Evolutionary conservation across 2,888 invertebrate species (phyloP).

Genomic region (Macropis europaea): DNA sequence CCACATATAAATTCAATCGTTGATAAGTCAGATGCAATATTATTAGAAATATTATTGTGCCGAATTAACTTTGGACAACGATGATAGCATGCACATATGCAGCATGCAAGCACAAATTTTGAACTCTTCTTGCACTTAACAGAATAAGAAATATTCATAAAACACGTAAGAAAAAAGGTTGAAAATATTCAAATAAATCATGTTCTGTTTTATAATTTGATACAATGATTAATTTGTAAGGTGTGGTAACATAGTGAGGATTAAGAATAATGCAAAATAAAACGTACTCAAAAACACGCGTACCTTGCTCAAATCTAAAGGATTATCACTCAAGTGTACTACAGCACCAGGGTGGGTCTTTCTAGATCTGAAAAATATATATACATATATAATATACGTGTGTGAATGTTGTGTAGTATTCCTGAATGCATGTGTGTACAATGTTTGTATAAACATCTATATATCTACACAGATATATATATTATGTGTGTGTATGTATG

Average conservation of each 20-base stretch:
- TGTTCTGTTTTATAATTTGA: constrained; percentile 17
- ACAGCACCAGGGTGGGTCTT: constrained; percentile 98
- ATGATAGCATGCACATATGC: constrained; percentile 64
- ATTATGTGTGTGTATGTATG: background rate
- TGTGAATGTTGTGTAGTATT: constrained; percentile 9
- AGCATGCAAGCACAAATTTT: constrained; percentile 65
- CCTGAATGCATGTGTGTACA: constrained; percentile 3
- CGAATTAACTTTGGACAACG: constrained; percentile 45
- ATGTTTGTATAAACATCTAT: constrained; percentile 3
- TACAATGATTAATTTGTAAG: constrained; percentile 27
- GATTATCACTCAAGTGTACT: constrained; percentile 97
- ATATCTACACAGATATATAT: background rate
- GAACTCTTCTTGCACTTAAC: constrained; percentile 42
- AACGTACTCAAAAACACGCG: constrained; percentile 68
- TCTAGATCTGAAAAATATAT: constrained; percentile 87
- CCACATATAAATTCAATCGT: constrained; percentile 1
- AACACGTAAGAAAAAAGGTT: constrained; percentile 28
- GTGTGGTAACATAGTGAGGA: constrained; percentile 61
- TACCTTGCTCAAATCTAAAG: constrained; percentile 97
- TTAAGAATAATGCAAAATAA: constrained; percentile 67
- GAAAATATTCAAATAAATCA: constrained; percentile 29
- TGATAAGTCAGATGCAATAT: constrained; percentile 5
- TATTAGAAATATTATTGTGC: too few species aligned
- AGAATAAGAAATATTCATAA: constrained; percentile 28
- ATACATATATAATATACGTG: constrained; percentile 58